Base-by-base conservation (phyloP, 2,797 vertebrate species). In the Ctenochaetus hawaiiensis region DNA sequence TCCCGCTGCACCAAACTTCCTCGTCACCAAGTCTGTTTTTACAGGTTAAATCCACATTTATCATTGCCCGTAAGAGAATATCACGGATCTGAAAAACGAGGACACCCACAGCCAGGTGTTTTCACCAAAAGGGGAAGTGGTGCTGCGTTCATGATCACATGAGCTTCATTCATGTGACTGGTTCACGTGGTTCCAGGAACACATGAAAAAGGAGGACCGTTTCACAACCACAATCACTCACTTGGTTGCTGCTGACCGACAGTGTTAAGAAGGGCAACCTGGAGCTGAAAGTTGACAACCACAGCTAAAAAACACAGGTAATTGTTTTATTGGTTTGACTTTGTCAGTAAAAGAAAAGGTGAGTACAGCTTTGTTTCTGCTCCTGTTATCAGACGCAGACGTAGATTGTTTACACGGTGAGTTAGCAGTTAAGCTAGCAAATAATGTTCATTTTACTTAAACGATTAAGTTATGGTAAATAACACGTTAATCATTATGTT, bases 151-250 rank as follows among this genome's bases (percentile, higher is more conserved):
- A 6, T 0, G 56, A 11, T 92, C 91, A 91, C 90, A 60, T 91
- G 91, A 84, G 67, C 60, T 9, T 47, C 54, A 0, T 13, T 65
- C 91, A 92, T 78, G 89, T 93, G 91, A 91, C 72, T n/a, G 17
- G 1, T 0, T 86, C 92, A 93, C 88, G 85, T 92, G 92, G 1
- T 72, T 3, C 0, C 7, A 1, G 6, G 16, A 0, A 56, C 82
- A 84, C 73, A 89, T 45, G 30, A 7, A 5, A 12, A 34, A n/a
- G 3, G 17, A 6, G 22, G 11, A 26, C 26, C 0, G 0, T 4
- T 39, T 48, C 0, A 1, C 22, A 13, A 0, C 6, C 39, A 4
- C n/a, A 12, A 2, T 6, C 39, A 5, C 12, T 10, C 10, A 39
- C 39, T 39, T 20, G 16, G 61, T 23, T 0, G 30, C 10, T 5